Conservation (phyloP, 2,888 invertebrate genomes). For the Steromphala cineraria region DNA sequence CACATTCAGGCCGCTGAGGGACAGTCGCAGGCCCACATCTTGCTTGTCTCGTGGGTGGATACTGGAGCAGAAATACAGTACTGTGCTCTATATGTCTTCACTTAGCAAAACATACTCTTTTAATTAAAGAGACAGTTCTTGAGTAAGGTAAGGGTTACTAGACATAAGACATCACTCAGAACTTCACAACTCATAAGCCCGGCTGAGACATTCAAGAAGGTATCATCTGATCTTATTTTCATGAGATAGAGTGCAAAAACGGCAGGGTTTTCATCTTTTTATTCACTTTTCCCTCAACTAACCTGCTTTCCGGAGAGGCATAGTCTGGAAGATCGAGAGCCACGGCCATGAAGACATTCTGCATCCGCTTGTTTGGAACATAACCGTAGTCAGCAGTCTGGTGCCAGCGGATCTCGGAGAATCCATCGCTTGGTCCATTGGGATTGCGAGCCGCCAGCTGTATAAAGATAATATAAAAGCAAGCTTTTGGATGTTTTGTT, state of each 20-base stretch:
- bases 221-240: too few relatives aligned
- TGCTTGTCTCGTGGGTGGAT: slow-evolving; percentile 64
- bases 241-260: too few relatives aligned
- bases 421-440: slow-evolving; percentile 38
- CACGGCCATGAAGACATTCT: slow-evolving; percentile 68
- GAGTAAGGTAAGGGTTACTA: too few relatives aligned
- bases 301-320: slow-evolving; percentile 56
- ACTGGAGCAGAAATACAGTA: neutral
- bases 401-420: slow-evolving; percentile 68
- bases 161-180: too few relatives aligned
- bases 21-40: slow-evolving; percentile 60
- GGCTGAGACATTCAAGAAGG: too few relatives aligned
- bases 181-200: too few relatives aligned
- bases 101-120: too few relatives aligned
- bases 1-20: slow-evolving; percentile 54
- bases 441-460: slow-evolving; percentile 36
- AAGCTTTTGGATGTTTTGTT: too few relatives aligned
- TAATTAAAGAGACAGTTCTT: too few relatives aligned
- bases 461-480: neutral
- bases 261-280: too few relatives aligned
- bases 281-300: neutral
- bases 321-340: slow-evolving; percentile 69
- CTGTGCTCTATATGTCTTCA: neutral
- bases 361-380: slow-evolving; percentile 62
- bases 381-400: slow-evolving; percentile 67